Base-by-base conservation (phyloP, 2,888 invertebrate genomes). In the Amphipyra berbera region DNA sequence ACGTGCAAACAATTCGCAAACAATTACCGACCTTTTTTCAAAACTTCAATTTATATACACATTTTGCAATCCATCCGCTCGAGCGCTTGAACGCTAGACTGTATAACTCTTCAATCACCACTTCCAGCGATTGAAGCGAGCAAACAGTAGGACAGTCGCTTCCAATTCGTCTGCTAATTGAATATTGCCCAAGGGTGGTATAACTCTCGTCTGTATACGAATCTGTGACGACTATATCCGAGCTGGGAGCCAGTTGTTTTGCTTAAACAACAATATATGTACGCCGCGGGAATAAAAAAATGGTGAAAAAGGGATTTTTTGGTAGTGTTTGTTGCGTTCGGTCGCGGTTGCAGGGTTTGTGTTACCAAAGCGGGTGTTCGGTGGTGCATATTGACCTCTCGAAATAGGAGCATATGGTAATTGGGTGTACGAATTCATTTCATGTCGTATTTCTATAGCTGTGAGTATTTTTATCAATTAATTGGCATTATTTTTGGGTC, bases 251-350 rank as follows among this genome's bases (percentile, higher is more conserved):
- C 82, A 79, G 88, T 86, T 88, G 84, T 88, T 89, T 78, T 81
- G 81, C 79, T 83, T 88, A 87, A 88, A 88, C 81, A 82, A 88
- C 82, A 78, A 90, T 87, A 80, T 89, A 90, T 89, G 81, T 75
- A 60, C 88, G 74, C 74, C 48, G n/a, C 42, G 78, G 85, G 86
- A 73, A 63, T 68, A 69, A 60, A 77, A 69, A 79, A 61, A 47
- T 52, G 73, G 60, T 61, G 57, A 78, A 82, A 77, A 76, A 70
- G 58, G 58, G 56, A 56, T 50, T 76, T 21, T 79, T 78, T 61
- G 70, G 66, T 68, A 52, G 61, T 57, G 38, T 53, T 14, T 45
- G 60, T 69, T 21, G 50, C 53, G 41, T 66, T 58, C 21, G 48
- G 53, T 47, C 54, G 21, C 30, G 46, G 46, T 61, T 48, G 30